A percentile compares a stretch with the other conserved stretches of the same genome.
phyloP scores from a whole-genome alignment of 2,797 vertebrate species.

The Delichon dasypus region DNA sequence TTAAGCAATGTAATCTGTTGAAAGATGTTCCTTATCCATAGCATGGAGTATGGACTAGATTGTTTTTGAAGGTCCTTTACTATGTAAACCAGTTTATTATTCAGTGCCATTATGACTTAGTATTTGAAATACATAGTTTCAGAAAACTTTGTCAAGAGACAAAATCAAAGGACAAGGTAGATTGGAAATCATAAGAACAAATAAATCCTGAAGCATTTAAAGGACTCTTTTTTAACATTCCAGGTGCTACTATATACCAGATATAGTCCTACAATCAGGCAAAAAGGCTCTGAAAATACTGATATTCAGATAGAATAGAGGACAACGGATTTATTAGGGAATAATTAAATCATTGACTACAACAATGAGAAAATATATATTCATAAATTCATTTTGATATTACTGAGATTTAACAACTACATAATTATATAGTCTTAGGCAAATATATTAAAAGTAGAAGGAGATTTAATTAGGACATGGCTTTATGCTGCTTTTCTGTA shows the following conservation, averaged over 20 bases:
- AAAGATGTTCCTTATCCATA: neutral
- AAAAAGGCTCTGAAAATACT: neutral
- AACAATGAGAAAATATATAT: neutral
- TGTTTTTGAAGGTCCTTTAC: neutral
- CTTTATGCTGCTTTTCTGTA: neutral
- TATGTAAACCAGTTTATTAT: rapidly evolving
- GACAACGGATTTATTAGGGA: neutral
- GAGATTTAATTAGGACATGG: neutral
- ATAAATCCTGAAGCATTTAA: neutral
- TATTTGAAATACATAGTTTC: neutral
- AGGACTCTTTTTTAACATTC: neutral
- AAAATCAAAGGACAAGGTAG: neutral
- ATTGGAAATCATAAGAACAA: neutral
- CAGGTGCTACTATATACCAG: neutral
- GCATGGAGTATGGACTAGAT: neutral
- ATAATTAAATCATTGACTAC: neutral
- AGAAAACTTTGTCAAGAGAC: neutral
- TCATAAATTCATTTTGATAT: neutral
- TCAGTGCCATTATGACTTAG: neutral
- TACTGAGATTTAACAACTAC: neutral
- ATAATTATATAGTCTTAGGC: neutral
- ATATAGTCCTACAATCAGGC: neutral
- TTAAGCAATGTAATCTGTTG: neutral
- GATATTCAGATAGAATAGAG: neutral
- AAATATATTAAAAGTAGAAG: neutral